Conservation (phyloP, 2,888 invertebrate species). For the Drosophila villosipedis region DNA sequence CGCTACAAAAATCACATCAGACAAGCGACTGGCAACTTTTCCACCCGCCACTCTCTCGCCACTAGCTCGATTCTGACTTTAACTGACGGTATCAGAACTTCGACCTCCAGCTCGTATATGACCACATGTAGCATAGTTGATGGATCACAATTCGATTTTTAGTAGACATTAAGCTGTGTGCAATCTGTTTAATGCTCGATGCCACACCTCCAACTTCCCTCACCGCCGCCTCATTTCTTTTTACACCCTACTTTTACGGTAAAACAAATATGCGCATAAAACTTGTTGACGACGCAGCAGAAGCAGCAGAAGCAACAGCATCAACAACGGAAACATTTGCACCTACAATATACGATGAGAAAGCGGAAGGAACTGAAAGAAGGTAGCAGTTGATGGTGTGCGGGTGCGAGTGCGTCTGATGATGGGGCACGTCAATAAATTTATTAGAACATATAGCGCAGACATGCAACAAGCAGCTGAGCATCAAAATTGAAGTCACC, state of each 20-base stretch:
- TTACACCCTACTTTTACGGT: constrained; percentile 52
- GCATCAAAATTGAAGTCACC: constrained; percentile 34
- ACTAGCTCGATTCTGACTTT: constrained; percentile 22
- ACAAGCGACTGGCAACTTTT: constrained; percentile 33
- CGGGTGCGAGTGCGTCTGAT: constrained; percentile 40
- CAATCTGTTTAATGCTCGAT: constrained; percentile 63
- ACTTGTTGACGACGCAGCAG: constrained; percentile 56
- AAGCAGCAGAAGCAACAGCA: constrained; percentile 13
- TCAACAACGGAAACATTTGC: constrained; percentile 54
- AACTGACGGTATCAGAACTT: constrained; percentile 20
- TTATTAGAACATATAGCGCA: constrained; percentile 34
- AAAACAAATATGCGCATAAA: constrained; percentile 72
- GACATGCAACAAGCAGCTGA: constrained; percentile 57
- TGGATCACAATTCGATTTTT: constrained; percentile 78
- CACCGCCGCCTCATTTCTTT: neutral
- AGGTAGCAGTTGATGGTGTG: constrained; percentile 42
- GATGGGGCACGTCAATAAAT: constrained; percentile 46
- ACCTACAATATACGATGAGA: constrained; percentile 22
- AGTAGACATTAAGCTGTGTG: constrained; percentile 75
- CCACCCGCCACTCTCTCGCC: neutral
- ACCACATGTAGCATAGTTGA: constrained; percentile 65
- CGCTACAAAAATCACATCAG: constrained; percentile 73
- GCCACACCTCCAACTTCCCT: neutral
- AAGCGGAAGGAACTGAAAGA: neutral
- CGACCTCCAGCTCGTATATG: constrained; percentile 51